Evolutionary conservation across 2,113 vertebrate genomes (phyloP).

Genomic region (Columba livia): DNA sequence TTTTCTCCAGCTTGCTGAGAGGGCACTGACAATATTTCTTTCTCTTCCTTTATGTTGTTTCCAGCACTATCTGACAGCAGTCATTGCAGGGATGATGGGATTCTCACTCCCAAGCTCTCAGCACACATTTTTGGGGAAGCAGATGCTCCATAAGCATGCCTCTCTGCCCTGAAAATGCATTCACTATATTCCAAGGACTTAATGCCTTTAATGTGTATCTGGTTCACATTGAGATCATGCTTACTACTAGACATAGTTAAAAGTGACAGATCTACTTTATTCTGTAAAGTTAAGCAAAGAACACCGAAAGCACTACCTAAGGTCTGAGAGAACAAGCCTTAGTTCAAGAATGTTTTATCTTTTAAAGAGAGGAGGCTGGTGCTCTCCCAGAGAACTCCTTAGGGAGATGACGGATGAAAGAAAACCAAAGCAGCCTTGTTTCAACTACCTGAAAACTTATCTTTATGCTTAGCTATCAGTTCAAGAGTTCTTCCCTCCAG

Average conservation of each 20-base stretch:
- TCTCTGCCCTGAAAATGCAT: background rate
- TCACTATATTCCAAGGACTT: background rate
- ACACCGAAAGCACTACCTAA: background rate
- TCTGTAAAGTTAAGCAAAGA: background rate
- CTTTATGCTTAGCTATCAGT: background rate
- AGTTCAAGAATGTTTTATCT: background rate
- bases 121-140: background rate
- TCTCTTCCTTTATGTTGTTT: background rate
- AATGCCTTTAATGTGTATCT: background rate
- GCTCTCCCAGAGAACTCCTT: background rate
- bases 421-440: slow-evolving; percentile 33
- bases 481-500: slow-evolving; percentile 22
- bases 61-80: background rate
- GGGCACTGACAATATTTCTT: background rate
- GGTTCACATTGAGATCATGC: background rate
- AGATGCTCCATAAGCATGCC: background rate
- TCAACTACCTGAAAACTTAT: background rate
- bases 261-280: background rate
- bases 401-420: slow-evolving; percentile 25
- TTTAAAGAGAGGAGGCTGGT: background rate
- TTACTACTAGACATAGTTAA: background rate
- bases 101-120: background rate
- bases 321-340: background rate
- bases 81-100: background rate
- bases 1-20: background rate